Evolutionary conservation across 2,888 invertebrate species (phyloP).

Genomic region (Ophonus ardosiacus): DNA sequence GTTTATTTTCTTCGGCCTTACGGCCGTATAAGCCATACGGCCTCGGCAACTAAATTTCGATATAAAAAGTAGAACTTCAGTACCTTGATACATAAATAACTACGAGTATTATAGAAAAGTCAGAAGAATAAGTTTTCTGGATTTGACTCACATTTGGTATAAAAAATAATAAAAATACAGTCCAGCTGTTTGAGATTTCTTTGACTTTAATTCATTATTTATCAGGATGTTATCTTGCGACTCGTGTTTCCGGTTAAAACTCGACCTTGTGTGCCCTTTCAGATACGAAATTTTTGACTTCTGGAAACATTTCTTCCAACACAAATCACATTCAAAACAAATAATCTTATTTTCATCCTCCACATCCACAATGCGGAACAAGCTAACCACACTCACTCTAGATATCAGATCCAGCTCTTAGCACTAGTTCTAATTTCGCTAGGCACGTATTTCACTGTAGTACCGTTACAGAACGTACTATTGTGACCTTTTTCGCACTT

Average conservation of each 20-base stretch:
- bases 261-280: conserved; percentile 43
- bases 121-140: not conserved
- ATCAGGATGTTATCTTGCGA: conserved; percentile 24
- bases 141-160: not conserved
- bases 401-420: not conserved
- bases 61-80: too few species aligned
- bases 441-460: conserved; percentile 24
- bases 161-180: not conserved
- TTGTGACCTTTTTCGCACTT: conserved; percentile 34
- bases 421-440: not conserved
- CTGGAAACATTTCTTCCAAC: not conserved
- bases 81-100: too few species aligned
- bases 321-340: not conserved
- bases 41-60: too few species aligned
- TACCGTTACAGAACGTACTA: conserved; percentile 51
- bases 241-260: conserved; percentile 38
- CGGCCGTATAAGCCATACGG: too few species aligned
- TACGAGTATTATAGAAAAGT: not conserved
- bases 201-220: conserved; percentile 30
- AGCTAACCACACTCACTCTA: not conserved
- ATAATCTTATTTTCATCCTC: not conserved
- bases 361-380: not conserved
- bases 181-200: not conserved
- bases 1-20: too few species aligned
- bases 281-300: conserved; percentile 17